A percentile compares a stretch with the other conserved stretches of the same genome.
These are phyloP conservation scores for Platycheirus albimanus DNA, from an alignment of 2,888 invertebrate species.

Conservation along the genomic window DNA sequence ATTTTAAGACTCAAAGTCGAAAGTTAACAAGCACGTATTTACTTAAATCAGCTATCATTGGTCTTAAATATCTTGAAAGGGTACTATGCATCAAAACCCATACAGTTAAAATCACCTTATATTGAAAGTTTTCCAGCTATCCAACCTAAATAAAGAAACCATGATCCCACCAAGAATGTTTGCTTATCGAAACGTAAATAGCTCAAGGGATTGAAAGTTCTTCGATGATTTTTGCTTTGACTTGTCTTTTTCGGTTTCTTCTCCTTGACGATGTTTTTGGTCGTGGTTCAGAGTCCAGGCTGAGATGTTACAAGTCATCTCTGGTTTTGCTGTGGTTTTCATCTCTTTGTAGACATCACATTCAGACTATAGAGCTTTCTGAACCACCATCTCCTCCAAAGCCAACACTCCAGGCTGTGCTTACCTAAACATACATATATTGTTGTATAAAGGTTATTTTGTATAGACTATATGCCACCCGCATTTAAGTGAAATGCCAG, in stretches of 20 bases:
- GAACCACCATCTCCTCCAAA: neutral
- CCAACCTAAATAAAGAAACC: slow-evolving; percentile 27
- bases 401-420: neutral
- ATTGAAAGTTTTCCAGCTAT: slow-evolving; percentile 35
- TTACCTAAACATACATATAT: slow-evolving; percentile 14
- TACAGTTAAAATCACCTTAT: slow-evolving; percentile 39
- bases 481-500: slow-evolving; percentile 30
- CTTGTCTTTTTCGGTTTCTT: slow-evolving; percentile 45
- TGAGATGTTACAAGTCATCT: slow-evolving; percentile 33
- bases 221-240: slow-evolving; percentile 60
- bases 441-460: slow-evolving; percentile 43
- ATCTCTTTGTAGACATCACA: slow-evolving; percentile 13
- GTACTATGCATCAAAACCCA: slow-evolving; percentile 1
- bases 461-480: neutral
- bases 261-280: slow-evolving; percentile 16
- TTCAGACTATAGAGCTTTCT: slow-evolving; percentile 25
- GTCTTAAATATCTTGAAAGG: slow-evolving; percentile 23
- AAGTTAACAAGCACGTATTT: slow-evolving; percentile 31
- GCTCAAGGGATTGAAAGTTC: slow-evolving; percentile 66
- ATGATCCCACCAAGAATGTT: slow-evolving; percentile 45
- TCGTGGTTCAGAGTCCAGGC: slow-evolving; percentile 11
- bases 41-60: slow-evolving; percentile 36
- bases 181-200: slow-evolving; percentile 66
- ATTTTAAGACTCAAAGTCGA: slow-evolving; percentile 30
- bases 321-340: slow-evolving; percentile 29